A percentile compares a stretch with the other conserved stretches of the same genome.
These are phyloP conservation scores for Sylvilagus bachmani DNA, from an alignment of 2,113 vertebrate species.

Conservation along the genomic window DNA sequence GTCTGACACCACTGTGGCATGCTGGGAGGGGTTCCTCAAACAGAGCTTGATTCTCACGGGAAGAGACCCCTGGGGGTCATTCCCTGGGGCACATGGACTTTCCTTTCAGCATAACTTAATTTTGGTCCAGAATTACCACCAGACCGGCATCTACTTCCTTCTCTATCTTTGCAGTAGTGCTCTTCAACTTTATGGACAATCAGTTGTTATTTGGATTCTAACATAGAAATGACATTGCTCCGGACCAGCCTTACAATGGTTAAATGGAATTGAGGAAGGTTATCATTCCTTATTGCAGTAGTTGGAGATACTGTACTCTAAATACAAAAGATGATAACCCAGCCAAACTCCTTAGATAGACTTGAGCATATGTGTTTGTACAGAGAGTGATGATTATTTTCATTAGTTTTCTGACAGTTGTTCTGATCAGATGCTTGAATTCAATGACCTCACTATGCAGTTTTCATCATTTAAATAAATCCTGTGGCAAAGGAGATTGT, in stretches of 20 bases:
- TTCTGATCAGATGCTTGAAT: slow-evolving; percentile 31
- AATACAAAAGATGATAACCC: not conserved
- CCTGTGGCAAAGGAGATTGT: not conserved
- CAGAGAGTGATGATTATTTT: slow-evolving; percentile 36
- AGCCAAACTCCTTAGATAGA: slow-evolving; percentile 12
- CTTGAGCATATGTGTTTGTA: slow-evolving; percentile 52
- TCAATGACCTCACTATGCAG: not conserved
- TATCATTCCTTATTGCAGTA: not conserved
- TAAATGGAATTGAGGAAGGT: not conserved
- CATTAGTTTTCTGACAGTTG: slow-evolving; percentile 46
- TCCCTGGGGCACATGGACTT: not conserved
- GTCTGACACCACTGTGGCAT: not conserved
- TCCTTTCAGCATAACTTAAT: not conserved
- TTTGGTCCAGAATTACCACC: slow-evolving; percentile 24
- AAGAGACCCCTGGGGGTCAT: not conserved
- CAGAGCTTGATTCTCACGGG: slow-evolving; percentile 30
- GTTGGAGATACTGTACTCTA: not conserved
- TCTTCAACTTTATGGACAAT: not conserved
- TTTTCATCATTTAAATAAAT: not conserved
- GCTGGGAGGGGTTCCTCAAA: not conserved
- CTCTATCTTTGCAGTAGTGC: not conserved
- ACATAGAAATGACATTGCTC: not conserved
- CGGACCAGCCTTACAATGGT: not conserved
- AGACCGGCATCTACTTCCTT: not conserved
- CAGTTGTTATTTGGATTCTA: slow-evolving; percentile 18